phyloP scores from a whole-genome alignment of 2,113 vertebrate genomes.

The Pangasianodon gigas region DNA sequence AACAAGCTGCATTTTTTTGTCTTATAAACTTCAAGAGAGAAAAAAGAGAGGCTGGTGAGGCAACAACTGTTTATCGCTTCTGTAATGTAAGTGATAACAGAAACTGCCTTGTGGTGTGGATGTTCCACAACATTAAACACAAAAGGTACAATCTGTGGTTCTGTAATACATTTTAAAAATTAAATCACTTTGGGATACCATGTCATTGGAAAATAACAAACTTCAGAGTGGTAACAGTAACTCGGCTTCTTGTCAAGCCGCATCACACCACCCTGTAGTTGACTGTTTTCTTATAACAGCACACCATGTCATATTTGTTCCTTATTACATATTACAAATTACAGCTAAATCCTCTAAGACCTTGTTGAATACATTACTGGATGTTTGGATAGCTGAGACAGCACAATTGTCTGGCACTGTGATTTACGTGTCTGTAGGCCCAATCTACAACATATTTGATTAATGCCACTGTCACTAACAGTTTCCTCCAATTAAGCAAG shows the following conservation, averaged over 20 bases:
- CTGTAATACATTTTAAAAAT: not conserved
- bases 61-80: not conserved
- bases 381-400: not conserved
- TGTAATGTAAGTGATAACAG: not conserved
- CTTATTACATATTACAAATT: not conserved
- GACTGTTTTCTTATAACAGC: not conserved
- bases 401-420: not conserved
- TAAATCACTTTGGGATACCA: not conserved
- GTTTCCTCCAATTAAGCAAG: not conserved
- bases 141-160: not conserved
- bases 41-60: not conserved
- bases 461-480: not conserved
- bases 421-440: not conserved
- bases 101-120: not conserved
- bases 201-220: not conserved
- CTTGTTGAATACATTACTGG: not conserved
- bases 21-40: not conserved
- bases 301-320: not conserved
- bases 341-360: not conserved
- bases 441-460: not conserved
- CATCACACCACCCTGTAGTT: not conserved
- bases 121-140: not conserved
- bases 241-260: not conserved
- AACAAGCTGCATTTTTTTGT: not conserved
- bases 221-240: not conserved